Percentiles rank a stretch among this genome's conserved stretches.
Evolutionary conservation across 2,113 vertebrate species (phyloP).

Genomic region (Arizona elegans): DNA sequence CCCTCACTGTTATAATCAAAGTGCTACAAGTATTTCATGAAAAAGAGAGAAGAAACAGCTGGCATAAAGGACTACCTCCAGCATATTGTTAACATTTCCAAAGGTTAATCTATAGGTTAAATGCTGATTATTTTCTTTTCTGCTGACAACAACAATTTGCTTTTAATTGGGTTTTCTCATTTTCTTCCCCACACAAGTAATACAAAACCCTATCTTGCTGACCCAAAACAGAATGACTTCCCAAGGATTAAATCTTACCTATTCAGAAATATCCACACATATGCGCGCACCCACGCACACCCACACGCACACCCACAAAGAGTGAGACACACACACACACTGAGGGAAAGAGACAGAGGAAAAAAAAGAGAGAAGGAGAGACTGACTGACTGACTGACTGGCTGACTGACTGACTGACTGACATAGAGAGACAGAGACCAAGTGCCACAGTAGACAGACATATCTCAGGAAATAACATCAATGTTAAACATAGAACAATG

Average conservation of each 20-base stretch:
- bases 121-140: background rate
- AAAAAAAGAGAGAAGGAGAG: background rate
- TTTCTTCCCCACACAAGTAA: background rate
- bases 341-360: too few relatives aligned
- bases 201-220: constrained; percentile 12
- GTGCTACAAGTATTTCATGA: background rate
- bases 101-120: constrained; percentile 29
- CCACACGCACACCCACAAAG: accelerated
- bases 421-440: background rate
- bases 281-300: too few relatives aligned
- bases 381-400: background rate
- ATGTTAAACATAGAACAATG: background rate
- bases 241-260: constrained; percentile 20
- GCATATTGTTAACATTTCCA: constrained; percentile 26
- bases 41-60: background rate
- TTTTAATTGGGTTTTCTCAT: constrained; percentile 22
- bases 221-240: constrained; percentile 12
- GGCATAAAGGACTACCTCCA: background rate
- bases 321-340: background rate
- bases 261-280: background rate
- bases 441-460: background rate
- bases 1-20: constrained; percentile 3
- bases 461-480: constrained; percentile 23
- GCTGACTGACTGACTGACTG: background rate
- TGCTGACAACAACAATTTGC: constrained; percentile 16